phyloP scores from a whole-genome alignment of 1,140 invertebrate species.

The Hypsibius dujardini region DNA sequence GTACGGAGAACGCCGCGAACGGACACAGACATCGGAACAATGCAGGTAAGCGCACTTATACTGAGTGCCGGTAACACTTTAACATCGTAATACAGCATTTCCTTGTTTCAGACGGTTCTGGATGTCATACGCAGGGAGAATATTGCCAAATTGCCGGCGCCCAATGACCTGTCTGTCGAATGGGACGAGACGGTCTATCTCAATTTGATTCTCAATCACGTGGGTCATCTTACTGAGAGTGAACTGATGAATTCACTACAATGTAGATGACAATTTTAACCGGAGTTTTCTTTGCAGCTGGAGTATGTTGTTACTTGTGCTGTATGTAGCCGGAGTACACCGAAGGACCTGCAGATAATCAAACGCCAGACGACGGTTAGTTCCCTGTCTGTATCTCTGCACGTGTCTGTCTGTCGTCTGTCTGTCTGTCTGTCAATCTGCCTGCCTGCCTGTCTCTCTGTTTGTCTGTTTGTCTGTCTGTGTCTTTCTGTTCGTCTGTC shows the following conservation, averaged over 20 bases:
- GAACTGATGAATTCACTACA: conserved; percentile 13
- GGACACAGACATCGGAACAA: background rate
- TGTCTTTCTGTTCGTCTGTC: too few relatives aligned
- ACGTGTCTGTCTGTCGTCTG: too few relatives aligned
- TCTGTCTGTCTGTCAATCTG: too few relatives aligned
- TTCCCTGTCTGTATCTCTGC: conserved; percentile 4
- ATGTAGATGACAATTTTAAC: background rate
- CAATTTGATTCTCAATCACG: conserved; percentile 90
- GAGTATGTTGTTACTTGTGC: conserved; percentile 90
- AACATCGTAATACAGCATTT: too few relatives aligned
- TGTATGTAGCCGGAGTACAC: conserved; percentile 87
- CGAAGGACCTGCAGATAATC: conserved; percentile 82
- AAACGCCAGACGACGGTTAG: conserved; percentile 69
- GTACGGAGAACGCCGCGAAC: background rate
- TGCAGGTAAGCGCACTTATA: background rate
- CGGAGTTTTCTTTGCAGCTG: conserved; percentile 40
- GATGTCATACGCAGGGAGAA: conserved; percentile 16
- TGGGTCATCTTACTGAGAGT: conserved; percentile 24
- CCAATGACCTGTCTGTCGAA: conserved; percentile 67
- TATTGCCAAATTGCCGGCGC: conserved; percentile 9
- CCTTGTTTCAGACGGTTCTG: background rate
- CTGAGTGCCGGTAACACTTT: too few relatives aligned
- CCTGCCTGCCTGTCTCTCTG: too few relatives aligned
- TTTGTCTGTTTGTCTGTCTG: too few relatives aligned
- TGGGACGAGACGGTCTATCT: conserved; percentile 99